These are phyloP conservation scores for Aurelia coerulea DNA, from an alignment of 30 jellyfish, hydroid and myxozoan species.

Conservation along the genomic window DNA sequence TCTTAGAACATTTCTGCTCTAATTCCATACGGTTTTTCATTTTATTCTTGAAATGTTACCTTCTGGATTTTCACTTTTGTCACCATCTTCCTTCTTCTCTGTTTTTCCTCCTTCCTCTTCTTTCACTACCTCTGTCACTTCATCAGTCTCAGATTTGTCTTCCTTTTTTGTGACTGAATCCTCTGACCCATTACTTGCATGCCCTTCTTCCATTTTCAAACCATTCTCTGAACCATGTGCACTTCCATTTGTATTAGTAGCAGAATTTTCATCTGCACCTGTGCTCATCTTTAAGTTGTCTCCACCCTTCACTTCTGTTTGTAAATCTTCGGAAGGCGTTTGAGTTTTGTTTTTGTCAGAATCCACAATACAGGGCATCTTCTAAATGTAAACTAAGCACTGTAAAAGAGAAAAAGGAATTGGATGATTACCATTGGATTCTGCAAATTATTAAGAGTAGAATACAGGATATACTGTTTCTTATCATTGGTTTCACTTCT, in stretches of 20 bases:
- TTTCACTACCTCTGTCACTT: neutral
- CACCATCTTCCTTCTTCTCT: neutral
- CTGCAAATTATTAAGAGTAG: too few species aligned
- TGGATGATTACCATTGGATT: too few species aligned
- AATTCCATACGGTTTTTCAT: neutral
- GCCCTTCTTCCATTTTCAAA: neutral
- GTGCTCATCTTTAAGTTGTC: neutral
- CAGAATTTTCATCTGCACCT: conserved; percentile 3
- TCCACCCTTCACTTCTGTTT: neutral
- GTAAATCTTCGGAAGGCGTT: neutral
- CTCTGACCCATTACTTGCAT: neutral
- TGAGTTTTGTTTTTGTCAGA: conserved; percentile 23
- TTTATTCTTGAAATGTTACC: neutral
- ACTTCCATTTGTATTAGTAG: conserved; percentile 20
- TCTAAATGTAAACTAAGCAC: neutral
- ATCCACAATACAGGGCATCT: conserved; percentile 72
- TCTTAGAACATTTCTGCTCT: too few species aligned
- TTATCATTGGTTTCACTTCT: too few species aligned
- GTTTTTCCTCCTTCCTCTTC: conserved; percentile 3
- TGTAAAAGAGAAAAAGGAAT: too few species aligned
- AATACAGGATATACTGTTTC: too few species aligned
- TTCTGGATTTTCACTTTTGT: conserved; percentile 17
- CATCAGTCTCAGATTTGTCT: neutral
- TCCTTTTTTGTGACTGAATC: neutral
- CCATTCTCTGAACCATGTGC: conserved; percentile 5